Percentiles rank a stretch among this genome's conserved stretches.
phyloP scores from a whole-genome alignment of 2,888 invertebrate genomes.

The Unio delphinus region DNA sequence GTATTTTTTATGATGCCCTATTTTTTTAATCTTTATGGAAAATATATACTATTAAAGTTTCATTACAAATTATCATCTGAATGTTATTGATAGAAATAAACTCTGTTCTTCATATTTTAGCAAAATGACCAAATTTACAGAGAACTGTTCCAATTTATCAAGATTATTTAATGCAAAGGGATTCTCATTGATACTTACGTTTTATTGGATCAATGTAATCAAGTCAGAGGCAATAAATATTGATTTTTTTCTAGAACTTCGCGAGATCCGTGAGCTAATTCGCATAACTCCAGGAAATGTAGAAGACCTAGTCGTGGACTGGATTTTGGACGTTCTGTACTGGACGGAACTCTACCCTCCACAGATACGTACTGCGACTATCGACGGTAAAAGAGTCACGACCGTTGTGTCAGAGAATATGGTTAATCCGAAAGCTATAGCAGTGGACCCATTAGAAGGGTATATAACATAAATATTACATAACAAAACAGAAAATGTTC shows the following conservation, averaged over 20 bases:
- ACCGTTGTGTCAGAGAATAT: constrained; percentile 18
- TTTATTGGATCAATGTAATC: too few relatives aligned
- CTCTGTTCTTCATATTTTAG: too few relatives aligned
- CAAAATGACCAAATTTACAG: too few relatives aligned
- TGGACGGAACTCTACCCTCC: constrained; percentile 35
- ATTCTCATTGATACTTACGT: too few relatives aligned
- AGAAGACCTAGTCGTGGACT: constrained; percentile 35
- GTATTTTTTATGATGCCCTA: too few relatives aligned
- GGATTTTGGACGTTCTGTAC: constrained; percentile 32
- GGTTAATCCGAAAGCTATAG: constrained; percentile 25
- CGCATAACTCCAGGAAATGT: constrained; percentile 26
- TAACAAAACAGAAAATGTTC: too few relatives aligned
- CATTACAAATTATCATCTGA: too few relatives aligned
- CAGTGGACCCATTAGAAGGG: constrained; percentile 37
- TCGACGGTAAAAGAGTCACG: constrained; percentile 29
- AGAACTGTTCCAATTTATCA: too few relatives aligned
- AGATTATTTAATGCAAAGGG: too few relatives aligned
- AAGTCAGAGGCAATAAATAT: not conserved
- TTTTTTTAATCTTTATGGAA: too few relatives aligned
- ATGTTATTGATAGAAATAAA: too few relatives aligned
- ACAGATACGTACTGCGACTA: constrained; percentile 24
- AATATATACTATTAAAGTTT: too few relatives aligned
- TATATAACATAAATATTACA: constrained; percentile 7
- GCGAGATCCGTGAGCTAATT: constrained; percentile 21
- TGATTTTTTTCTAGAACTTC: constrained; percentile 22